These are phyloP conservation scores for Colinus virginianus DNA, from an alignment of 2,113 vertebrate genomes.

Conservation along the genomic window DNA sequence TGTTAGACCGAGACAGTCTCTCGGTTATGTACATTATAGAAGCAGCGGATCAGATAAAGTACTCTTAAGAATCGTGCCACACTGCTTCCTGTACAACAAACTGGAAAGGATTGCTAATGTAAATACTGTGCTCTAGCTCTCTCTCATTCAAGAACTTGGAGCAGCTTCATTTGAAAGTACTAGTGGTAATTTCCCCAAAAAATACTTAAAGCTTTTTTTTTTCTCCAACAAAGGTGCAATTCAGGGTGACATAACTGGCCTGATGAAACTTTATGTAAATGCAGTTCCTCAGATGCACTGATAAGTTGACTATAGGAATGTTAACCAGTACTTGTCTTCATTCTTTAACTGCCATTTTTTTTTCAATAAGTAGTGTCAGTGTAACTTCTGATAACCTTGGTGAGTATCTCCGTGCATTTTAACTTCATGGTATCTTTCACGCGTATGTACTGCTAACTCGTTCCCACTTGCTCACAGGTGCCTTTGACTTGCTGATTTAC, in stretches of 20 bases:
- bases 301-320: fast-evolving
- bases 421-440: neutral
- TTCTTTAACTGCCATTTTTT: neutral
- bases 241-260: neutral
- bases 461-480: conserved; percentile 78
- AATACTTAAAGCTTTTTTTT: neutral
- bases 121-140: neutral
- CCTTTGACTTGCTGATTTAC: conserved; percentile 95
- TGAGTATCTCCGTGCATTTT: neutral
- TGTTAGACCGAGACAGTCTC: neutral
- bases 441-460: fast-evolving
- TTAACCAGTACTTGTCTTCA: neutral
- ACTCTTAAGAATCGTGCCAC: neutral
- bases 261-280: fast-evolving
- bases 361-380: fast-evolving
- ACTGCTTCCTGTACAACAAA: neutral
- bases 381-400: neutral
- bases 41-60: neutral
- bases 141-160: neutral
- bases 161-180: neutral
- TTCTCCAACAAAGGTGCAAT: neutral
- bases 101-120: neutral
- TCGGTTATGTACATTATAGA: neutral
- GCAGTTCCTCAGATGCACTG: neutral
- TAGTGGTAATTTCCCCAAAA: neutral